Evolutionary conservation across 2,113 vertebrate species (phyloP).

Genomic region (Larimichthys polyactis): DNA sequence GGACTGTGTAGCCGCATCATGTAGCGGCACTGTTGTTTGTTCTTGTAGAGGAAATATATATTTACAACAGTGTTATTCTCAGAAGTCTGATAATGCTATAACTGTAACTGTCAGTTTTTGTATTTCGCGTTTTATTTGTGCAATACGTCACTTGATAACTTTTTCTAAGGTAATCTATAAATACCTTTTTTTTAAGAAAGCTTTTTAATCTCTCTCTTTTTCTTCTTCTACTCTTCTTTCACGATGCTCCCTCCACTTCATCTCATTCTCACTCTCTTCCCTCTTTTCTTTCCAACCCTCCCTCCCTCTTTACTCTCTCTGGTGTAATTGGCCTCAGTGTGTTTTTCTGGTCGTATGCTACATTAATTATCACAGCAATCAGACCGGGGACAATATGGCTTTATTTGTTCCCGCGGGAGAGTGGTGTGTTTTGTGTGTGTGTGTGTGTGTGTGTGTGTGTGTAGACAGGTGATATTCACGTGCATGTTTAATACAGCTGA

Average conservation of each 20-base stretch:
- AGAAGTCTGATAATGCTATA: no score
- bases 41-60: no score
- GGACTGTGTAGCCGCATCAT: no score
- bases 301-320: constrained; percentile 13
- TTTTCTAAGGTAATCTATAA: no score
- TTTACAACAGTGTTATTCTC: no score
- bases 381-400: constrained; percentile 77
- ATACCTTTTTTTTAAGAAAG: no score
- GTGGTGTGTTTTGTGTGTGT: constrained; percentile 4
- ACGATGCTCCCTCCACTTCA: neutral
- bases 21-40: no score
- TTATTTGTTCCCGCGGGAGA: constrained; percentile 73
- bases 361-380: constrained; percentile 79
- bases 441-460: constrained; percentile 33
- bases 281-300: neutral
- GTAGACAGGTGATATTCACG: constrained; percentile 64
- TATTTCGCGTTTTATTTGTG: no score
- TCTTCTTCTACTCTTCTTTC: no score
- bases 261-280: neutral
- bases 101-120: no score
- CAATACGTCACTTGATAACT: no score
- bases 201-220: no score
- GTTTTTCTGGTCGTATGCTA: constrained; percentile 71
- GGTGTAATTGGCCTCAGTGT: constrained; percentile 73
- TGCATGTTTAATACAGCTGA: constrained; percentile 72